A percentile compares a stretch with the other conserved stretches of the same genome.
Conservation (phyloP, 1,140 invertebrate species). For the Hypothenemus hampei region DNA sequence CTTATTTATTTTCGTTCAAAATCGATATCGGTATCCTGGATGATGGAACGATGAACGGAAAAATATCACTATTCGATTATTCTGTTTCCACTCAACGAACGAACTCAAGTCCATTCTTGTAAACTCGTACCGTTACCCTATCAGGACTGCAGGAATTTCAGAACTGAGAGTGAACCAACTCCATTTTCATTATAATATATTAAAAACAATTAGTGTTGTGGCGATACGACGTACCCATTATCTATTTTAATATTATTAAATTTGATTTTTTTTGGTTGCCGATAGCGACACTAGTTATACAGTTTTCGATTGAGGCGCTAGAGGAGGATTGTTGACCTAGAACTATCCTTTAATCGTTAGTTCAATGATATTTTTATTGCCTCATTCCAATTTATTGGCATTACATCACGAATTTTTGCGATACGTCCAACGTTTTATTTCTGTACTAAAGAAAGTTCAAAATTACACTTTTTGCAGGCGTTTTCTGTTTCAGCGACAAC, state of each 20-base stretch:
- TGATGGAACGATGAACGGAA: no score
- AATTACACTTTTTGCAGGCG: no score
- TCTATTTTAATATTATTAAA: constrained; percentile 11
- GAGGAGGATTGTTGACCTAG: not conserved
- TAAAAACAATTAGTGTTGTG: not conserved
- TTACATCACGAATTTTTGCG: no score
- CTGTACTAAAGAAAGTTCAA: no score
- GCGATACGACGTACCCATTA: constrained; percentile 4
- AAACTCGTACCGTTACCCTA: not conserved
- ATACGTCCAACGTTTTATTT: no score
- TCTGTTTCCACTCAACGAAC: no score
- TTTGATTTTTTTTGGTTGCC: constrained; percentile 1
- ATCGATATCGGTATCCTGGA: no score
- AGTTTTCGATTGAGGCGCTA: constrained; percentile 3
- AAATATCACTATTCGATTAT: no score
- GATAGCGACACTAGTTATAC: not conserved
- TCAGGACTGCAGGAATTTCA: constrained; percentile 11
- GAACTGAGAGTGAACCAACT: constrained; percentile 10
- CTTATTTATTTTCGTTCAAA: no score
- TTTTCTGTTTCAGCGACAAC: no score
- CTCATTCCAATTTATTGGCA: no score
- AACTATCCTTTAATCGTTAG: not conserved
- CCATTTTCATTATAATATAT: constrained; percentile 14
- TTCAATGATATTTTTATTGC: not conserved
- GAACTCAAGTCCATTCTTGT: constrained; percentile 1